These are phyloP conservation scores for Ceuthmochares aereus DNA, from an alignment of 2,113 vertebrate genomes.

Conservation along the genomic window DNA sequence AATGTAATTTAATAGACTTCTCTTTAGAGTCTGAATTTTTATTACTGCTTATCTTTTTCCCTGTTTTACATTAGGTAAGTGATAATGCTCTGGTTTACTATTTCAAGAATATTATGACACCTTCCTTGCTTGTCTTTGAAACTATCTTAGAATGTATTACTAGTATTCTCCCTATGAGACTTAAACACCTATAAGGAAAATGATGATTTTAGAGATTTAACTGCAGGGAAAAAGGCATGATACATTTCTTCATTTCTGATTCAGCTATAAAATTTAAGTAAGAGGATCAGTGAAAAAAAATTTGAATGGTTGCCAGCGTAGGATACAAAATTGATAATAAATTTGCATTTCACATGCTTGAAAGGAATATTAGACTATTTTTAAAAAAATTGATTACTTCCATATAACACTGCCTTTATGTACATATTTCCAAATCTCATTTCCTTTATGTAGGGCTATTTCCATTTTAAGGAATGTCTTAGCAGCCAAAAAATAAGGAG, in stretches of 20 bases:
- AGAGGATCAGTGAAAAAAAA: background rate
- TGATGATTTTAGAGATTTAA: background rate
- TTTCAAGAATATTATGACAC: background rate
- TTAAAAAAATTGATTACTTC: background rate
- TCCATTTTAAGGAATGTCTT: background rate
- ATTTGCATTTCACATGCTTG: background rate
- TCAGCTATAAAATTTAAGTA: background rate
- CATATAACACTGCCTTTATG: background rate
- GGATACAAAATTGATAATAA: background rate
- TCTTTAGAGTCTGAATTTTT: background rate
- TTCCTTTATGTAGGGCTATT: background rate
- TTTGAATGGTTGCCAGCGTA: background rate
- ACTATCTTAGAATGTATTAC: background rate
- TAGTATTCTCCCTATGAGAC: background rate
- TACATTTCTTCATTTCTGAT: background rate
- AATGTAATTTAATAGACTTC: background rate
- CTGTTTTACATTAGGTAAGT: background rate
- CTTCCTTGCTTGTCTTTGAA: background rate
- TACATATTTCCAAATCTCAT: background rate
- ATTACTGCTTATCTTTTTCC: background rate
- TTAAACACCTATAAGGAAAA: background rate
- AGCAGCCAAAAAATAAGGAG: background rate
- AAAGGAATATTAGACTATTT: background rate
- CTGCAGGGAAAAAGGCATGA: background rate
- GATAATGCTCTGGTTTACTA: background rate